Conservation (phyloP, 2,113 vertebrate species). For the Motacilla alba region DNA sequence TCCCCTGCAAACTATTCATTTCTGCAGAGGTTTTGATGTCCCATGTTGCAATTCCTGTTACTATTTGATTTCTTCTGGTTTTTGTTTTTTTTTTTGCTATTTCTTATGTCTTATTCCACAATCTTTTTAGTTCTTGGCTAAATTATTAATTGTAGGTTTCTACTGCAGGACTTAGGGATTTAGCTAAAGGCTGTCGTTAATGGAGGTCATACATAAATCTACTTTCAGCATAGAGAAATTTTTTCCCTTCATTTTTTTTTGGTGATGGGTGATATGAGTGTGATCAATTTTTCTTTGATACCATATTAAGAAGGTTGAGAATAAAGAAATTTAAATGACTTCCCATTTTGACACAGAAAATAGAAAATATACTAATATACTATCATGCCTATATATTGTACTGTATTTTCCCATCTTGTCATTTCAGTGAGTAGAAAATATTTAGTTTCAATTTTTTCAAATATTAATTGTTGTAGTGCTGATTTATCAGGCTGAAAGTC, state of each 20-base stretch:
- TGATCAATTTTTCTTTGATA: not conserved
- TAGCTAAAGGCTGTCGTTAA: not conserved
- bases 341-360: not conserved
- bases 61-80: not conserved
- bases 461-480: not conserved
- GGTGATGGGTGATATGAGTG: not conserved
- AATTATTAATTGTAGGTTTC: not conserved
- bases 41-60: not conserved
- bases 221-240: not conserved
- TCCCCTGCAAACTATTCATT: not conserved
- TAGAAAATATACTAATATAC: not conserved
- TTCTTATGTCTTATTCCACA: not conserved
- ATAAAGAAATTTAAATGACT: not conserved
- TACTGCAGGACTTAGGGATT: not conserved
- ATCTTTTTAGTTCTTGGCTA: not conserved
- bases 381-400: not conserved
- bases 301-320: not conserved
- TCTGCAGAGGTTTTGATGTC: not conserved
- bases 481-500: not conserved
- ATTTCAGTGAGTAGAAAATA: not conserved
- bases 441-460: not conserved
- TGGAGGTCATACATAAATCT: not conserved
- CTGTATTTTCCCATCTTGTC: not conserved
- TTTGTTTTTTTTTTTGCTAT: not conserved
- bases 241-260: not conserved